Base-by-base conservation (phyloP, 2,113 vertebrate genomes). In the Xenopus borealis region DNA sequence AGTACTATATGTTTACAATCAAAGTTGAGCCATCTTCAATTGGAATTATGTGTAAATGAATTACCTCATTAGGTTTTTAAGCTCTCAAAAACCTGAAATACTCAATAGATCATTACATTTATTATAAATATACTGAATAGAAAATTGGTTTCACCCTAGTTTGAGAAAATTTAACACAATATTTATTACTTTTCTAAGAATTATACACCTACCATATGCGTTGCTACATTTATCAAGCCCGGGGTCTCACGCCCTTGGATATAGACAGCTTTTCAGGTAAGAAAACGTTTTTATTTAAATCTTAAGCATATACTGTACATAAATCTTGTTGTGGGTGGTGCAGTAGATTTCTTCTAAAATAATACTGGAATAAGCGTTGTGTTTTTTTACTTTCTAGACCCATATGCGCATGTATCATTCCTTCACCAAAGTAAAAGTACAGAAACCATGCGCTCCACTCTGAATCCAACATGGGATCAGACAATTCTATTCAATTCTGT, bases 401-500 rank as follows among this genome's bases (percentile, higher is more conserved):
- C 97, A 0, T 99, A 98, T 3, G 93, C 93, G 69, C 94, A 98
- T 44, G 82, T 99, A 80, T 98, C 95, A 79, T 99, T 98, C 87
- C 90, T 98, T 72, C 94, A 99, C 79, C 84, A 92, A 79, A 99
- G 97, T 78, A 95, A 99, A 89, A 98, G 95, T 66, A 98, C 97
- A 0, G 95, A 99, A 83, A 94, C 89, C 20, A 90, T 98, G 77
- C 89, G 84, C 81, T 86, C 94, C 13, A 97, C 94, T 1, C 85
- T 99, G 75, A 99, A 98, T 79, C 97, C 97, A 45, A 96, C 93
- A 0, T 99, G 97, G 97, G 97, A 99, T 87, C 96, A 99, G 85
- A 98, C 95, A 3, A 88, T 99, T 17, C 96, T 99, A 84, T 98
- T 99, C 82, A 89, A 91, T 79, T 91, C 92, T 72, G 79, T 99